phyloP scores from a whole-genome alignment of 35 echinoderm and acorn worm species.

The Holothuria glaberrima region DNA sequence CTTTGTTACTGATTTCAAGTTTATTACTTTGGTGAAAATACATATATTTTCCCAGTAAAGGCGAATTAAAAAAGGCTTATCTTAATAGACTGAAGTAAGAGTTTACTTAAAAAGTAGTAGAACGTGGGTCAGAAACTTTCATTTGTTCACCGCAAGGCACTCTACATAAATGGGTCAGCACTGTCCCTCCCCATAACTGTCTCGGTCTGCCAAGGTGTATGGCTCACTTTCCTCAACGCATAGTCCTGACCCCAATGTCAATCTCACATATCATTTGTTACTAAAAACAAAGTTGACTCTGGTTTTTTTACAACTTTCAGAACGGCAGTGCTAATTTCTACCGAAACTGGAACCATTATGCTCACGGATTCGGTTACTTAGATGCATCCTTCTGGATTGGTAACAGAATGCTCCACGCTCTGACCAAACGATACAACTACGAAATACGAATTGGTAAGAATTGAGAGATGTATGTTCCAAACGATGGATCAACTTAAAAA shows the following conservation, averaged over 20 bases:
- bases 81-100: no score
- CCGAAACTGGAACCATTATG: conserved; percentile 80
- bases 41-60: background rate
- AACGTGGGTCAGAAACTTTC: background rate
- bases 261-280: background rate
- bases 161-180: no score
- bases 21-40: no score
- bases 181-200: no score
- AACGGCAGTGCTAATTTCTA: conserved; percentile 85
- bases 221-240: no score
- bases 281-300: background rate
- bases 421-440: conserved; percentile 69
- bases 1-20: no score
- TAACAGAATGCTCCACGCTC: conserved; percentile 73
- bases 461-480: background rate
- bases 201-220: no score
- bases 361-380: conserved; percentile 79
- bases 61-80: no score
- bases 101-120: no score
- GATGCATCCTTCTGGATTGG: conserved; percentile 84
- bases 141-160: background rate
- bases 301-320: conserved; percentile 42
- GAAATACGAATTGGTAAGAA: conserved; percentile 86
- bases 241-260: no score
- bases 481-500: no score